Evolutionary conservation across 2,888 invertebrate genomes (phyloP), one percentile per base, ranked within the genome.

Genomic region (Acheta domesticus): DNA sequence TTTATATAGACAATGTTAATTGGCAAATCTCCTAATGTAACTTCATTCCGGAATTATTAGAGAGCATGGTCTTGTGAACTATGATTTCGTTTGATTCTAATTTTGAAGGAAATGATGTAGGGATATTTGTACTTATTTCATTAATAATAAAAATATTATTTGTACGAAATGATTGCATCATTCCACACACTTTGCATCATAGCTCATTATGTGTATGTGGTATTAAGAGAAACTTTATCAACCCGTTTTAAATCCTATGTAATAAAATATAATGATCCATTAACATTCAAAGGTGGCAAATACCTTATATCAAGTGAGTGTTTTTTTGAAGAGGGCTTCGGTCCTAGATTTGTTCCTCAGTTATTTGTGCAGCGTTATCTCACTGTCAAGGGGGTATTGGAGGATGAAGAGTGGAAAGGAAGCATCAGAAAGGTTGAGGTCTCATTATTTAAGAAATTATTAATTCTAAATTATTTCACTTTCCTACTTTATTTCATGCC

Each of bases 351-450:
- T 85, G 90, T 88, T 84, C 96, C 96, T 0, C 94, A 95, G 0
- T 90, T 94, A 78, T 95, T 92, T 85, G 88, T 91, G 73, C 96
- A 96, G 84, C 88, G 95, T 82, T 96, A 94, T 84, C 88, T 89
- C 11, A 89, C 91, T 1, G 91, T 93, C 0, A 88, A 88, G 77
- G 89, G 92, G 81, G 88, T 93, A 75, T 87, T 95, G 12, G 86
- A 90, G 84, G 89, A 92, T 81, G 87, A 88, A 11, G 87, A 88
- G 77, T 94, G 92, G 91, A 85, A 87, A 80, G 89, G 89, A 48
- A 87, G 89, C 83, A 85, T 93, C 78, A 89, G 89, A 83, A 93
- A 92, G 89, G 92, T 91, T 83, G 48, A 79, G 80, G 62, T 74
- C 11, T 19, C 62, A 62, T 62, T 62, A 11, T 62, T 62, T 62